Evolutionary conservation across 1,140 invertebrate genomes (phyloP).

Genomic region (Bombus cullumanus): DNA sequence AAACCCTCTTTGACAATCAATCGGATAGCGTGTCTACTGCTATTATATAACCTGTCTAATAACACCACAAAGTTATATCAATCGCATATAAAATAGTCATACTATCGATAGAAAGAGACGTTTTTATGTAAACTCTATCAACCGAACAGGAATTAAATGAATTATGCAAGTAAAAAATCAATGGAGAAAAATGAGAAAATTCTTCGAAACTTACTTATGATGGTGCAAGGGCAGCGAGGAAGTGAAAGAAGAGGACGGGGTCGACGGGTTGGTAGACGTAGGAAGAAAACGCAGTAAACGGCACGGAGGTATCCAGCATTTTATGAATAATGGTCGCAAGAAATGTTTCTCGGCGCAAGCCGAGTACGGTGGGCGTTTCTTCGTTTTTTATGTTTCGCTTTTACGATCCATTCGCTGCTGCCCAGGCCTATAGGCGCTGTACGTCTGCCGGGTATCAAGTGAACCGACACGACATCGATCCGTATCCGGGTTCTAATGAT

Average conservation of each 20-base stretch:
- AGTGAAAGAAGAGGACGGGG: neutral
- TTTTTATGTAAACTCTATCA: neutral
- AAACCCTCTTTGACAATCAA: too few relatives aligned
- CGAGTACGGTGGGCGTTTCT: conserved; percentile 65
- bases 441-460: conserved; percentile 66
- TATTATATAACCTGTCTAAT: too few relatives aligned
- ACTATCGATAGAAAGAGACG: too few relatives aligned
- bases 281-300: conserved; percentile 51
- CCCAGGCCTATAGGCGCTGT: conserved; percentile 31
- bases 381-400: conserved; percentile 63
- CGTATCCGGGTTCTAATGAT: conserved; percentile 62
- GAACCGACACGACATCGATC: conserved; percentile 61
- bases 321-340: conserved; percentile 75
- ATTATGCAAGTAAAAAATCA: neutral
- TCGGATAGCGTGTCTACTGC: too few relatives aligned
- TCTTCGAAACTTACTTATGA: neutral
- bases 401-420: conserved; percentile 64
- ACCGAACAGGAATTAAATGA: neutral
- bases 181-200: conserved; percentile 1
- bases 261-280: conserved; percentile 3
- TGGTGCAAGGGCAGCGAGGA: neutral
- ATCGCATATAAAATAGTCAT: too few relatives aligned
- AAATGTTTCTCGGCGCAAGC: conserved; percentile 56
- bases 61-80: too few relatives aligned
- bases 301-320: conserved; percentile 56